phyloP scores from a whole-genome alignment of 2,888 invertebrate species.

The Epinotia nisella region DNA sequence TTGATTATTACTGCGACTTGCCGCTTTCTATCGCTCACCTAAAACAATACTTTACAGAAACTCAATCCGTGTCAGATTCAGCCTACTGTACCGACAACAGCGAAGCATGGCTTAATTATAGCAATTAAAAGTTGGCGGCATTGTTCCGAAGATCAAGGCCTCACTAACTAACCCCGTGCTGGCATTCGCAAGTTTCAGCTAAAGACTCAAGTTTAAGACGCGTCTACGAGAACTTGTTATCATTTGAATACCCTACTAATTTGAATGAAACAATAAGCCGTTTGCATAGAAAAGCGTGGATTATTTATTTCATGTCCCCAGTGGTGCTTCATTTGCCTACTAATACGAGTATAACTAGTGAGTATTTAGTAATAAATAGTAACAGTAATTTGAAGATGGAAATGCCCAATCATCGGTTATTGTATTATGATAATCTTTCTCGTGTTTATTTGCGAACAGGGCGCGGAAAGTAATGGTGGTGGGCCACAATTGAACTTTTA shows the following conservation, averaged over 20 bases:
- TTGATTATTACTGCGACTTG: too few relatives aligned
- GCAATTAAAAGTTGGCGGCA: constrained; percentile 47
- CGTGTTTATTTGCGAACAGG: too few relatives aligned
- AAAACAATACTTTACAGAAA: not conserved
- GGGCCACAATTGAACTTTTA: too few relatives aligned
- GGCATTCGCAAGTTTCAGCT: constrained; percentile 30
- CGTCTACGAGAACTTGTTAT: constrained; percentile 4
- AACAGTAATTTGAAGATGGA: too few relatives aligned
- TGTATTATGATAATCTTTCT: not conserved
- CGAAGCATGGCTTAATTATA: constrained; percentile 42
- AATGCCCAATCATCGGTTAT: too few relatives aligned
- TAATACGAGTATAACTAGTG: too few relatives aligned
- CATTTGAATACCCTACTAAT: not conserved
- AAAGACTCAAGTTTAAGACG: constrained; percentile 30
- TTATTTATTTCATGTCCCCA: not conserved
- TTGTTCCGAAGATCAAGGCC: constrained; percentile 41
- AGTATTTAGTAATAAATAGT: too few relatives aligned
- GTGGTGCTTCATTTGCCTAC: too few relatives aligned
- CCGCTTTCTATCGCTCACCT: too few relatives aligned
- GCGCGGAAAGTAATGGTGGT: too few relatives aligned
- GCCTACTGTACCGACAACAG: not conserved
- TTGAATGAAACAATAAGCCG: constrained; percentile 4
- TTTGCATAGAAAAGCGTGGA: not conserved
- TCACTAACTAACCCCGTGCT: constrained; percentile 35
- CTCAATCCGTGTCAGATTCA: not conserved